Percentiles rank a stretch among this genome's conserved stretches.
Evolutionary conservation across 2,888 invertebrate genomes (phyloP).

Genomic region (Tipula unca): DNA sequence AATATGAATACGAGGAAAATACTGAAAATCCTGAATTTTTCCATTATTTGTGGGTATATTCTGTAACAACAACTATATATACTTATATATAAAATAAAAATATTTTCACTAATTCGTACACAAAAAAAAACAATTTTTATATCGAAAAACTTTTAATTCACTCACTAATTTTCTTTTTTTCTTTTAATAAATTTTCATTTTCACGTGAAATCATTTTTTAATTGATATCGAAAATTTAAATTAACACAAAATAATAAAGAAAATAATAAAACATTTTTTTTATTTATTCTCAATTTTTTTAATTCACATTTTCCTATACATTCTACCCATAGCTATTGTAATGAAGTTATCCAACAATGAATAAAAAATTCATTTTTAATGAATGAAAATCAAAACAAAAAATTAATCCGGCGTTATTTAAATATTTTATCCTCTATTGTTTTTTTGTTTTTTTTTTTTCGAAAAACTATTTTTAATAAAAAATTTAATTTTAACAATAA

Average conservation of each 20-base stretch:
- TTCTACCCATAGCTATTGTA: background rate
- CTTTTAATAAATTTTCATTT: background rate
- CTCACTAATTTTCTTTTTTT: background rate
- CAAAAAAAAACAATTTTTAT: background rate
- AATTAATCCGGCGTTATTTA: background rate
- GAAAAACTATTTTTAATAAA: background rate
- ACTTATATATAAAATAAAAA: background rate
- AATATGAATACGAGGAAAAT: background rate
- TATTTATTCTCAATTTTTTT: background rate
- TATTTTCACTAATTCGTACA: background rate
- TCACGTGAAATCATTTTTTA: background rate
- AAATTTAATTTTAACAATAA: background rate
- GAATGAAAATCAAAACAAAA: conserved; percentile 8
- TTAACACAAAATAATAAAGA: background rate
- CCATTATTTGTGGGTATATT: background rate
- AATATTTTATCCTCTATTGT: background rate
- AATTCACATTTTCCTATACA: background rate
- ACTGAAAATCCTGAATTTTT: background rate
- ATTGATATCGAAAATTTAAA: background rate
- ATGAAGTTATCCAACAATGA: background rate
- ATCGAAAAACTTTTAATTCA: background rate
- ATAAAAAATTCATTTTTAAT: background rate
- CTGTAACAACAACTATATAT: background rate
- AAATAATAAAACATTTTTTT: background rate
- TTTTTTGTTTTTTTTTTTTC: background rate